phyloP scores from a whole-genome alignment of 2,113 vertebrate genomes.

The Boulengeromyrus knoepffleri region DNA sequence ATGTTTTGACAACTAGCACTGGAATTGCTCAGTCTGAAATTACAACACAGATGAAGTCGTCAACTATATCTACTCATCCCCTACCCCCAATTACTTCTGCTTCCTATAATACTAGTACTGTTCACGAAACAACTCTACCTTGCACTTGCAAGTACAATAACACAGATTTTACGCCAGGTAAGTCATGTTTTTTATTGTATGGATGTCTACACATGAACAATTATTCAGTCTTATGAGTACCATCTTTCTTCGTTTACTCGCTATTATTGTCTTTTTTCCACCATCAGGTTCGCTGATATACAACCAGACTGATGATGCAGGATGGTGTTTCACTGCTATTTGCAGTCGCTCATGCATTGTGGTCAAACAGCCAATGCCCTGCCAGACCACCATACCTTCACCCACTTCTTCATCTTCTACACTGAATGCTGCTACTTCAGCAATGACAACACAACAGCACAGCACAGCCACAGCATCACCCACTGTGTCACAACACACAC shows the following conservation, averaged over 20 bases:
- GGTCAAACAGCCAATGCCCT: constrained; percentile 33
- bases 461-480: not conserved
- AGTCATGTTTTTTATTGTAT: not conserved
- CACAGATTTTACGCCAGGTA: constrained; percentile 41
- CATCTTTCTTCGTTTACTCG: not conserved
- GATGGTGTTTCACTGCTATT: constrained; percentile 58
- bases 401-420: accelerated
- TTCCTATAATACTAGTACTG: not conserved
- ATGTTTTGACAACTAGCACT: not conserved
- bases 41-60: not conserved
- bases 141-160: constrained; percentile 48
- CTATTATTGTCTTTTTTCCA: not conserved
- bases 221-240: not conserved
- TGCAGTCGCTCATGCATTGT: constrained; percentile 61
- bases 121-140: not conserved
- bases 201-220: not conserved
- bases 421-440: not conserved
- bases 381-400: constrained; percentile 25
- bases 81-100: not conserved
- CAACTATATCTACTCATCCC: not conserved
- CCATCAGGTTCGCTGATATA: constrained; percentile 65
- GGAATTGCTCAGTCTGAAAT: not conserved
- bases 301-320: constrained; percentile 50
- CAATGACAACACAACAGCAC: not conserved
- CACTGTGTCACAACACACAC: not conserved